phyloP scores from a whole-genome alignment of 2,797 vertebrate genomes.

The Ctenopoma kingsleyae region DNA sequence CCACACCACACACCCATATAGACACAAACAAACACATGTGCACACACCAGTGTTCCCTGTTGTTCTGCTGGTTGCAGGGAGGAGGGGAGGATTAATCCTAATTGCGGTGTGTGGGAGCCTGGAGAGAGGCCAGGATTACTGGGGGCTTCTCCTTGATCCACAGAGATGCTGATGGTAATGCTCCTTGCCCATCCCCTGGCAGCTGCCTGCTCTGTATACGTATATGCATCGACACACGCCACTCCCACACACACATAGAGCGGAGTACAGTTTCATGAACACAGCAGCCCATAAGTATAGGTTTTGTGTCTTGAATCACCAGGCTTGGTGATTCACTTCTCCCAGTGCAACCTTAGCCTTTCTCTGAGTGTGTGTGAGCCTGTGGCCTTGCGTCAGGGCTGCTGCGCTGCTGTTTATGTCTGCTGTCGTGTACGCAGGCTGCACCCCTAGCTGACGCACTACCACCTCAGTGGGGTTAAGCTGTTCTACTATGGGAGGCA shows the following conservation, averaged over 20 bases:
- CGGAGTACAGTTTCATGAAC: slow-evolving; percentile 70
- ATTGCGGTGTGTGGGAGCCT: slow-evolving; percentile 80
- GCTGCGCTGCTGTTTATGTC: slow-evolving; percentile 75
- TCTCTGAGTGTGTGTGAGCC: slow-evolving; percentile 66
- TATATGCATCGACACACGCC: slow-evolving; percentile 52
- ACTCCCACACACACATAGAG: slow-evolving; percentile 64
- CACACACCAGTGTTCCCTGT: slow-evolving; percentile 52
- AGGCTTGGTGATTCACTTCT: slow-evolving; percentile 81
- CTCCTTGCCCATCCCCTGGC: slow-evolving; percentile 69
- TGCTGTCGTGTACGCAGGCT: slow-evolving; percentile 69
- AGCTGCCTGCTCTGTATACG: slow-evolving; percentile 52
- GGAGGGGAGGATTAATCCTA: slow-evolving; percentile 79
- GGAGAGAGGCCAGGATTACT: slow-evolving; percentile 83
- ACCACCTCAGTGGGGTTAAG: slow-evolving; percentile 60
- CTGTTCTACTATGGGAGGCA: slow-evolving; percentile 29
- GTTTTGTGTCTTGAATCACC: slow-evolving; percentile 73
- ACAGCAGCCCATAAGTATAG: slow-evolving; percentile 83
- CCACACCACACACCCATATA: slow-evolving; percentile 38
- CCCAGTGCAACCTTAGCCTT: slow-evolving; percentile 64
- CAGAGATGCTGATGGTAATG: slow-evolving; percentile 83
- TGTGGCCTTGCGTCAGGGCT: slow-evolving; percentile 74
- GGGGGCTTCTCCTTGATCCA: slow-evolving; percentile 80
- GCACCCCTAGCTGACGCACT: slow-evolving; percentile 76
- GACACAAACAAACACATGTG: slow-evolving; percentile 35
- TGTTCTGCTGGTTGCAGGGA: slow-evolving; percentile 66